A percentile compares a stretch with the other conserved stretches of the same genome.
Conservation (phyloP, 2,113 vertebrate species). For the Psephotus haematonotus region DNA sequence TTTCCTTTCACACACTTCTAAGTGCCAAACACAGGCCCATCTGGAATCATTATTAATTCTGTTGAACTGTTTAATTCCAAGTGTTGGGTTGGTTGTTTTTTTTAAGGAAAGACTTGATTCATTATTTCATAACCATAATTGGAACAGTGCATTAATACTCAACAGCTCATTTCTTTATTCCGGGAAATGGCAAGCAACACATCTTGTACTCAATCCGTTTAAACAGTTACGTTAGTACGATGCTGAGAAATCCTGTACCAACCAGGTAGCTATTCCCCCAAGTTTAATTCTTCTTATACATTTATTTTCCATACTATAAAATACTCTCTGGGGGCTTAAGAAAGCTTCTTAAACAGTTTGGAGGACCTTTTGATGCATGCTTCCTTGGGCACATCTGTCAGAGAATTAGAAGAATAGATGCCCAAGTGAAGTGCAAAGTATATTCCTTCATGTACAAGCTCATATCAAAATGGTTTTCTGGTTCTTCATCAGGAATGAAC, state of each 20-base stretch:
- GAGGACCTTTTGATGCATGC: not conserved
- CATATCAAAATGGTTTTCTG: not conserved
- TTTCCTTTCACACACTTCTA: slow-evolving; percentile 60
- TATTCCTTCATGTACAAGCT: not conserved
- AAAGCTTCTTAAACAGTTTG: not conserved
- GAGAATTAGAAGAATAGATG: not conserved
- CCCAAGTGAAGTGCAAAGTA: not conserved
- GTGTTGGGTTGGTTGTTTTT: not conserved
- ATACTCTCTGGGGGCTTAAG: not conserved
- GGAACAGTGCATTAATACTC: slow-evolving; percentile 32
- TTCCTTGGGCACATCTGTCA: not conserved
- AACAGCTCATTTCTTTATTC: slow-evolving; percentile 53
- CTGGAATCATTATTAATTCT: slow-evolving; percentile 66
- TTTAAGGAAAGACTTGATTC: slow-evolving; percentile 30
- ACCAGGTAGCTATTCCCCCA: not conserved
- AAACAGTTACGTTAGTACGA: not conserved
- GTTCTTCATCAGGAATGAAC: not conserved
- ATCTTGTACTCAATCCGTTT: not conserved
- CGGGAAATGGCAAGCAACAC: slow-evolving; percentile 53
- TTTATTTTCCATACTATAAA: not conserved
- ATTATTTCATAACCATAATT: slow-evolving; percentile 63
- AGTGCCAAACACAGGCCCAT: slow-evolving; percentile 58
- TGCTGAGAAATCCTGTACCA: not conserved
- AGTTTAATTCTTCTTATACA: not conserved
- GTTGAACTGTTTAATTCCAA: slow-evolving; percentile 53